Base-by-base conservation (phyloP, 2,113 vertebrate species). In the Cygnus buccinator region DNA sequence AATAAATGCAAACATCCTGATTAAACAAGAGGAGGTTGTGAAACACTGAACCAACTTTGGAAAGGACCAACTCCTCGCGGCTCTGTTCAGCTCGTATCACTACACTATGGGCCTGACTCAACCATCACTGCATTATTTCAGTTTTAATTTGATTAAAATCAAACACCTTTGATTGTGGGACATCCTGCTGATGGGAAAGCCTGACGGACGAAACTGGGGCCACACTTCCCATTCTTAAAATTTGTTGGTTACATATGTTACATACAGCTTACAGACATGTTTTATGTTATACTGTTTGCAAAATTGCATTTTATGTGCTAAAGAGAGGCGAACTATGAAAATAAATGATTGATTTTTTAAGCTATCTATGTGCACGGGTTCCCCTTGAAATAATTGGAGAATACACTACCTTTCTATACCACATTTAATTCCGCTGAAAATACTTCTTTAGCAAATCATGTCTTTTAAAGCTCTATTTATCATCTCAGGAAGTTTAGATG, bases 1-100 rank as follows among this genome's bases (percentile, higher is more conserved):
- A 96, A 89, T 76, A 94, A 96, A 77, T 63, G 74, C 84, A 95
- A 97, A 83, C 81, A 85, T 62, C 78, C 77, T 83, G 58, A 80
- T 91, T 87, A 87, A 94, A 89, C 44, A 52, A 57, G 55, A 76
- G 71, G 59, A 41, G n/a, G 59, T 18, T 79, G 50, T 2, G 5
- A 62, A 75, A 76, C 75, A 54, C 62, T 61, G 54, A 89, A 35
- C 55, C 31, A 73, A 16, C 50, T 92, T 78, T 26, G 66, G 67
- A 87, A 92, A 79, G 86, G 31, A 92, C 31, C 25, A 89, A 28
- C 54, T 91, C 73, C 80, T 72, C 43, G 29, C 58, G 79, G 19
- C 84, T 92, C 75, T 76, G 0, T 0, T 72, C 81, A 83, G 66
- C 66, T 90, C 54, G 0, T 43, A 39, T 68, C 43, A 61, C 67